Evolutionary conservation across 2,888 invertebrate genomes (phyloP).

Genomic region (Cephus pulcher): DNA sequence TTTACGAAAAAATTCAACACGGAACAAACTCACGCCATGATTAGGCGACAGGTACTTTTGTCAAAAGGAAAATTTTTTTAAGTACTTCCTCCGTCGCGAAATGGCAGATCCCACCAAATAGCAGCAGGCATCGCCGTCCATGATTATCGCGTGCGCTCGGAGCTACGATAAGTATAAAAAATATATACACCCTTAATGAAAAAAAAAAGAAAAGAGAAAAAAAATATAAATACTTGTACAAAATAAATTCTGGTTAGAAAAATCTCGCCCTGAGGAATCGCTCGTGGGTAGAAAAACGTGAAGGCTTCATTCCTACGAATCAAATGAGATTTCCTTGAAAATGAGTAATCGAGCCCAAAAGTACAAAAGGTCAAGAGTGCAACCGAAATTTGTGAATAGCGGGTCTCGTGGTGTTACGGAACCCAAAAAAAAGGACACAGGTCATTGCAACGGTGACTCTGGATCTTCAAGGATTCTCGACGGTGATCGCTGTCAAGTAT

Average conservation of each 20-base stretch:
- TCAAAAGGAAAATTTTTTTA: background rate
- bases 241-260: background rate
- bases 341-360: background rate
- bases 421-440: background rate
- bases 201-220: background rate
- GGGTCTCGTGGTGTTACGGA: background rate
- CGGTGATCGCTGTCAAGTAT: background rate
- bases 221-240: background rate
- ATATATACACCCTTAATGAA: background rate
- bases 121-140: background rate
- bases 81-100: conserved; percentile 6
- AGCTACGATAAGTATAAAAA: background rate
- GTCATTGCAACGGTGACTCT: background rate
- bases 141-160: background rate
- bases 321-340: background rate
- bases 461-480: background rate
- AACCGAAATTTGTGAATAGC: background rate
- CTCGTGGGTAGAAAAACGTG: background rate
- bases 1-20: background rate
- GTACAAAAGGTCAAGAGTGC: background rate
- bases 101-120: background rate
- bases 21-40: background rate
- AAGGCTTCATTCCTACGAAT: background rate
- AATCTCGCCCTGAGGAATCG: background rate
- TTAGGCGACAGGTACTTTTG: conserved; percentile 5